A percentile compares a stretch with the other conserved stretches of the same genome.
phyloP scores from a whole-genome alignment of 2,797 vertebrate genomes.

The Pseudochirops corinnae region DNA sequence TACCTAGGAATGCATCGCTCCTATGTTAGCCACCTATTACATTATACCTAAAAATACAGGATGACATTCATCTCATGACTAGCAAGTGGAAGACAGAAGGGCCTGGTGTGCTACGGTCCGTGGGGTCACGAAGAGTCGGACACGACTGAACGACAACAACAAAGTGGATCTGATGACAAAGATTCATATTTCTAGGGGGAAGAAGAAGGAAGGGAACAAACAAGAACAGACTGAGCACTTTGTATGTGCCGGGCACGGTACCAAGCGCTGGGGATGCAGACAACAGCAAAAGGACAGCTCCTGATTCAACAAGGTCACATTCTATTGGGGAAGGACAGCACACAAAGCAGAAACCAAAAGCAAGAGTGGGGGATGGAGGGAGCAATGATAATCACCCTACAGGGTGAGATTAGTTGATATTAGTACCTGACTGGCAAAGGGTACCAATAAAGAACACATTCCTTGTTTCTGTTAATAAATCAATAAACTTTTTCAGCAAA shows the following conservation, averaged over 20 bases:
- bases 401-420: background rate
- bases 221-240: background rate
- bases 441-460: background rate
- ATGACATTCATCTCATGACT: conserved; percentile 1
- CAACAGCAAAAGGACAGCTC: background rate
- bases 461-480: background rate
- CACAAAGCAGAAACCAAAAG: background rate
- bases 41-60: background rate
- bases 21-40: background rate
- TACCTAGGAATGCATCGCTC: background rate
- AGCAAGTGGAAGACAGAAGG: conserved; percentile 2
- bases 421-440: background rate
- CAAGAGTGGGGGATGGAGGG: background rate
- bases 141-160: conserved; percentile 2
- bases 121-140: background rate
- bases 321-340: background rate
- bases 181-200: background rate
- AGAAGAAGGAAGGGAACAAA: background rate
- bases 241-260: background rate
- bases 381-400: background rate
- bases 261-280: background rate
- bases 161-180: conserved; percentile 1
- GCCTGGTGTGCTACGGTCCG: background rate
- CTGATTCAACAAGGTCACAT: background rate
- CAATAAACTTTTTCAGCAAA: background rate